Base-by-base conservation (phyloP, 1,140 invertebrate species). In the Brachionus koreanus region DNA sequence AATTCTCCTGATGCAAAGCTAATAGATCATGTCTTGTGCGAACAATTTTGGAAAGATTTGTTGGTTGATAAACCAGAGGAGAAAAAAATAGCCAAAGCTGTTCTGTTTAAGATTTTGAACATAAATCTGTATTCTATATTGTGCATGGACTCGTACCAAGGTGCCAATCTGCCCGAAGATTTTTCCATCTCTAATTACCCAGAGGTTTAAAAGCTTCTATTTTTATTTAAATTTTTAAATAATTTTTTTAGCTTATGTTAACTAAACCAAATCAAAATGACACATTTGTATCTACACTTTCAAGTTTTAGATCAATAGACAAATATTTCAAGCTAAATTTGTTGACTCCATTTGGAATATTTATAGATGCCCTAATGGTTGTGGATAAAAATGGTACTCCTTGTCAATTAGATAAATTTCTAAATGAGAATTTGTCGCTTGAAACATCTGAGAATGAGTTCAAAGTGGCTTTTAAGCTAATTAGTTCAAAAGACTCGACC, bases 291-390 rank as follows among this genome's bases (percentile, higher is more conserved):
- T 61, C 61, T 12, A 61, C 76, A 35, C 57, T 79, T 12, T 79
- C 76, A 23, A 79, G 76, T 79, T 79, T 63, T 25, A 57, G 76
- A 5, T 61, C 76, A 33, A 61, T 61, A 9, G 76, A 79, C 4
- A 79, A 79, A 79, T 79, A 79, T 7, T 57, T 52, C 39, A 79
- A 79, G 39, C n/a, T 65, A 19, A 79, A 79, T 43, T 10, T 79
- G 19, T 12, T 79, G 9, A 79, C 76, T 23, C 76, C 76, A 23
- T 79, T 79, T 29, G 76, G 76, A 25, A 79, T 79, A 23, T 61
- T 43, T 13, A 37, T 79, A 12, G 76, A 79, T 16, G 76, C 76
- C 57, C 19, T 79, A 13, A 79, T 79, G 76, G 49, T 79, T 1
- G 76, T 79, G 25, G 76, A 79, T 25, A 61, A 57, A 23, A 57